Evolutionary conservation across 2,113 vertebrate species (phyloP), one percentile per base, ranked within the genome.

Genomic region (Oncorhynchus keta): DNA sequence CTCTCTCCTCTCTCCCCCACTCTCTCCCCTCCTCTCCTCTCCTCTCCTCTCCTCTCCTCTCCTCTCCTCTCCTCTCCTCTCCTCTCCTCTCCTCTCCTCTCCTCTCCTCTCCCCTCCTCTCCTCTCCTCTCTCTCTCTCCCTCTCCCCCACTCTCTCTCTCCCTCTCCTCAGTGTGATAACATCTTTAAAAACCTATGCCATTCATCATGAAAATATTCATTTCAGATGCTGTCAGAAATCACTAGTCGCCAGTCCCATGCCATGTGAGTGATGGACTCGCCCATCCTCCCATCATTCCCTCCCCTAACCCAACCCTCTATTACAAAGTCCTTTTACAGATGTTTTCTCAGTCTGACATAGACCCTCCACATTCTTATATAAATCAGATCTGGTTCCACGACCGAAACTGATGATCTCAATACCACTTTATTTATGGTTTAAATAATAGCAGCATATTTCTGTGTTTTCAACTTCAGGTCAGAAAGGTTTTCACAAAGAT

Each of bases 131-230:
- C 57, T 3, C 57, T n/a, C 32, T 6, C 32, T 6, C 32, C 1
- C 1, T 0, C 18, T 20, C 48, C 7, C 18, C 3, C 24, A 64
- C 9, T 13, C 51, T 3, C 61, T 1, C 32, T 61, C 16, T 3
- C 5, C 13, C 16, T 9, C 5, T 49, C 32, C 78, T 81, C 70
- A 61, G 32, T 32, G 39, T 39, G 72, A 70, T 62, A 28, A 69
- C 35, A 45, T 45, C 72, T 64, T 30, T 11, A 45, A 49, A 45
- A 65, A 74, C 76, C 69, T 20, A 51, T 20, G 13, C 13, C 77
- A 81, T 85, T 75, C 69, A 81, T 84, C 72, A 72, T 66, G 75
- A 69, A 51, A 16, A 51, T 1, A 30, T 73, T 76, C 75, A 78
- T 79, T 82, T 70, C 35, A 68, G 68, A 30, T 26, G 48, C 74